Conservation (phyloP, 2,797 vertebrate species). For the Gymnothorax reevesii region DNA sequence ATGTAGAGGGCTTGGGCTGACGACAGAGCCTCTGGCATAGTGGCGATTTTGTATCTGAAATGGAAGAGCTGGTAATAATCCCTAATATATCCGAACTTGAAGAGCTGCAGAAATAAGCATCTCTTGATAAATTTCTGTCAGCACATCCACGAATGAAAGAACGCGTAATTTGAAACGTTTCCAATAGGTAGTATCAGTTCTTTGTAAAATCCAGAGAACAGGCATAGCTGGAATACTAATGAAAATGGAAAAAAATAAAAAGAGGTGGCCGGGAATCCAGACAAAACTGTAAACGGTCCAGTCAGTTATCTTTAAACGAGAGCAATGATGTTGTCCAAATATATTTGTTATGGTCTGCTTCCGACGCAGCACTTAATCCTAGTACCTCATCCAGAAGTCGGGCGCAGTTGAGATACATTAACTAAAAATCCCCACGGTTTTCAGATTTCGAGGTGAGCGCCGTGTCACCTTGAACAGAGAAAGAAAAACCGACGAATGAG, state of each 20-base stretch:
- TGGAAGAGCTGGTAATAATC: background rate
- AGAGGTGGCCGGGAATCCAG: background rate
- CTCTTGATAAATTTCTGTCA: background rate
- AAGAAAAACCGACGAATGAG: background rate
- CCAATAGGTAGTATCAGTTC: background rate
- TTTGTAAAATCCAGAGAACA: slow-evolving; percentile 11
- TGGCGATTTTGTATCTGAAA: slow-evolving; percentile 25
- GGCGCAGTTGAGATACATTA: background rate
- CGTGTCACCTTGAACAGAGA: slow-evolving; percentile 7
- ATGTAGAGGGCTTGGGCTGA: slow-evolving; percentile 84
- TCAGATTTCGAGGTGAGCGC: slow-evolving; percentile 1
- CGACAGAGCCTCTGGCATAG: slow-evolving; percentile 75
- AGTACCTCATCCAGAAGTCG: background rate
- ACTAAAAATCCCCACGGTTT: background rate
- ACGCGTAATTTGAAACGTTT: background rate
- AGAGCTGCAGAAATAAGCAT: slow-evolving; percentile 2
- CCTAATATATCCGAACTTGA: background rate
- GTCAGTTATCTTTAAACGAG: slow-evolving; percentile 4
- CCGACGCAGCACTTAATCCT: background rate
- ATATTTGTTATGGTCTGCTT: background rate
- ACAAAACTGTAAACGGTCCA: slow-evolving; percentile 9
- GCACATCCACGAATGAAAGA: slow-evolving; percentile 10
- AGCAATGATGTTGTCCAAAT: slow-evolving; percentile 15
- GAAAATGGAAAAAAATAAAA: background rate
- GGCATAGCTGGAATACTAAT: slow-evolving; percentile 6